Base-by-base conservation (phyloP, 2,113 vertebrate genomes). In the Fulmarus glacialis region DNA sequence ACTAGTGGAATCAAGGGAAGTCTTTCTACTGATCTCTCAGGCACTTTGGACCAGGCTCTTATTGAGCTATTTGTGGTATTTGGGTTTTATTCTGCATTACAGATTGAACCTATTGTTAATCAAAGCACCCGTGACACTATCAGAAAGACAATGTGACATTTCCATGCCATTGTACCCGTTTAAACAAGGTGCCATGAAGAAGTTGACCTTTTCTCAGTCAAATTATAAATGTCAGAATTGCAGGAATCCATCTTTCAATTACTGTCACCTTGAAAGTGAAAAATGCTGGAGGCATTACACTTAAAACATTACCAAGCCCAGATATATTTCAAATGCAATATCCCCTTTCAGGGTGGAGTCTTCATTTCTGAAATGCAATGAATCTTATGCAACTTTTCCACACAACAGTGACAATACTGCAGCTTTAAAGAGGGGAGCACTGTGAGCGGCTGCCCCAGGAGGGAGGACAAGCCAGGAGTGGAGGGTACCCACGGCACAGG, bases 221-320 rank as follows among this genome's bases (percentile, higher is more conserved):
- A 91, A 97, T 97, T 96, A 96, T 93, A 98, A 98, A 97, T 92
- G 95, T 90, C 96, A 98, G 95, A 92, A 92, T 93, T 75, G 50
- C 83, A 67, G 27, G 68, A 93, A 52, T 60, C 90, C 92, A 72
- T 96, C 91, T 96, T 97, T 97, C 95, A 95, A 78, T 97, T 94
- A 96, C 96, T 90, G 89, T 94, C 97, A 94, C 94, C 91, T 97
- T 81, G 87, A 95, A 91, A 98, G 86, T 88, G 90, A 91, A 94
- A 96, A 96, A 80, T 4, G 18, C 96, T 88, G 45, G 67, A 93
- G 93, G 96, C 67, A 74, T 83, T 74, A 12, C 82, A 45, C 85
- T 78, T 90, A n/a, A 93, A 97, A 95, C 85, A 17, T 91, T 92
- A 95, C 48, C 91, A 59, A 95, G 84, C 96, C 75, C 63, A 87